Evolutionary conservation across 2,888 invertebrate genomes (phyloP).

Genomic region (Nymphalis urticae): DNA sequence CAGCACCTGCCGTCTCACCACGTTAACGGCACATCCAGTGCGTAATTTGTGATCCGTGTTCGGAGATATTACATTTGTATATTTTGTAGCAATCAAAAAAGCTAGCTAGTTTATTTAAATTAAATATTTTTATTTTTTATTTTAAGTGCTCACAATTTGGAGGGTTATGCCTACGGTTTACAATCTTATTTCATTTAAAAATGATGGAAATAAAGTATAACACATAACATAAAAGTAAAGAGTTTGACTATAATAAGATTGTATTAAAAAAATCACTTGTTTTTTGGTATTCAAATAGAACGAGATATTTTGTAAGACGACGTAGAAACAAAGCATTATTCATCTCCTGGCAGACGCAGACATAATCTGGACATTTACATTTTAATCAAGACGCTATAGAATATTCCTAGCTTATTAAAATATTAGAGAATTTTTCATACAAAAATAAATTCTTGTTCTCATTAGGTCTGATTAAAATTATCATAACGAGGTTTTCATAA

Average conservation of each 20-base stretch:
- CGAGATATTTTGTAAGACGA: not conserved
- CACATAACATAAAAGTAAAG: too few relatives aligned
- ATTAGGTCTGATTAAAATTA: not conserved
- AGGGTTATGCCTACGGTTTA: too few relatives aligned
- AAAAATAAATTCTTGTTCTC: not conserved
- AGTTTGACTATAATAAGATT: too few relatives aligned
- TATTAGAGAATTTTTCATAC: slow-evolving; percentile 7
- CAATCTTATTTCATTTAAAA: too few relatives aligned
- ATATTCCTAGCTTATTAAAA: slow-evolving; percentile 12
- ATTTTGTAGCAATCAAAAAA: not conserved
- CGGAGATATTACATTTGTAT: slow-evolving; percentile 5
- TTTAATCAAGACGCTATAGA: slow-evolving; percentile 27
- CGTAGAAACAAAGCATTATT: slow-evolving; percentile 9
- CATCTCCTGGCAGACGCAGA: slow-evolving; percentile 12
- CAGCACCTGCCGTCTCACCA: slow-evolving; percentile 69
- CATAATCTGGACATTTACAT: slow-evolving; percentile 22
- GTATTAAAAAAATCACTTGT: too few relatives aligned
- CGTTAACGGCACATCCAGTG: slow-evolving; percentile 45
- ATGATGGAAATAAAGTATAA: too few relatives aligned
- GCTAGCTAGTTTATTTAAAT: not conserved
- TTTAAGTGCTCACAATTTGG: too few relatives aligned
- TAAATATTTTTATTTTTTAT: too few relatives aligned
- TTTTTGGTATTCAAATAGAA: too few relatives aligned
- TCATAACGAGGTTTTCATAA: not conserved
- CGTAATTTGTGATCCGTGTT: slow-evolving; percentile 30